These are phyloP conservation scores for Cirrhinus molitorella DNA, from an alignment of 2,797 vertebrate species.

Conservation along the genomic window DNA sequence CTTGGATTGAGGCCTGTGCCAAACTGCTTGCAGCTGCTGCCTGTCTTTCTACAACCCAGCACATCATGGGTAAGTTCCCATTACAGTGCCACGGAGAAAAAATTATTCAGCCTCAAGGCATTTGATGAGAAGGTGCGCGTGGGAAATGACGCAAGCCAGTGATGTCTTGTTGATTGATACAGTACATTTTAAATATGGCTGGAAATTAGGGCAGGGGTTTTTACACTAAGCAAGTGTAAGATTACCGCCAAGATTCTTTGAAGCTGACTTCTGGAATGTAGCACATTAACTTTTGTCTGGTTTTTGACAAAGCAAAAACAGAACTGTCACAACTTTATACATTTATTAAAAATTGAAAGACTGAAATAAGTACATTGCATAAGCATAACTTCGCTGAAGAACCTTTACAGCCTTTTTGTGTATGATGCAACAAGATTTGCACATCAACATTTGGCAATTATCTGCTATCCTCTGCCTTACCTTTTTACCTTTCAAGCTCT, in stretches of 20 bases:
- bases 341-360: too few relatives aligned
- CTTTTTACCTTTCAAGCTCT: too few relatives aligned
- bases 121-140: not conserved
- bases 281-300: not conserved
- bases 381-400: too few relatives aligned
- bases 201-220: constrained; percentile 42
- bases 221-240: not conserved
- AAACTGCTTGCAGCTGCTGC: constrained; percentile 45
- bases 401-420: too few relatives aligned
- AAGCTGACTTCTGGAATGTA: not conserved
- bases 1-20: constrained; percentile 34
- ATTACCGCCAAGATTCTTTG: not conserved
- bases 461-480: too few relatives aligned
- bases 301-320: not conserved
- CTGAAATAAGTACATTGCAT: too few relatives aligned
- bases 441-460: too few relatives aligned
- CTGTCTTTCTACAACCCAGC: constrained; percentile 13
- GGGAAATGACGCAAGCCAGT: not conserved
- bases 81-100: not conserved
- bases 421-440: too few relatives aligned
- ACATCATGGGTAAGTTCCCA: not conserved
- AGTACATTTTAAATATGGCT: constrained; percentile 28
- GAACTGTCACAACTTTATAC: too few relatives aligned
- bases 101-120: not conserved
- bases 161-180: constrained; percentile 24